Evolutionary conservation across 2,113 vertebrate species (phyloP).

Genomic region (Tapirus terrestris): DNA sequence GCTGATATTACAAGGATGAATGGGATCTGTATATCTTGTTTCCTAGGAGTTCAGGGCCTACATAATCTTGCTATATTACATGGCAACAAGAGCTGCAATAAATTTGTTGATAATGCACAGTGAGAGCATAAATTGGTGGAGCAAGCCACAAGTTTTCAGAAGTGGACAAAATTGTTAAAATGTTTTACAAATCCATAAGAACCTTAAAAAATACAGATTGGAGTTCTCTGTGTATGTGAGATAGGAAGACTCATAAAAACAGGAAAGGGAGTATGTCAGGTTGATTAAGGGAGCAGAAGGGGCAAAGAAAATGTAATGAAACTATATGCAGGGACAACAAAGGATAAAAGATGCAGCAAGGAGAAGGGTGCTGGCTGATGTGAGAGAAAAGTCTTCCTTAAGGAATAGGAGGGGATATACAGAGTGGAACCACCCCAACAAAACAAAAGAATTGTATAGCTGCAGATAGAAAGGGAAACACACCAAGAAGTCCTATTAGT

Average conservation of each 20-base stretch:
- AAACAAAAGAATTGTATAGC: not conserved
- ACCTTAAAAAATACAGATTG: constrained; percentile 5
- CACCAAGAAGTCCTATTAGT: not conserved
- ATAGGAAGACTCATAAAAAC: not conserved
- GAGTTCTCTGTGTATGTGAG: not conserved
- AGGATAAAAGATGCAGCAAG: not conserved
- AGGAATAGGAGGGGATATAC: not conserved
- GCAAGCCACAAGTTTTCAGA: not conserved
- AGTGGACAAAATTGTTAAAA: not conserved
- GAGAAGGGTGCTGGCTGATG: not conserved
- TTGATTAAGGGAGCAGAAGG: not conserved
- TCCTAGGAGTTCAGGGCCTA: not conserved
- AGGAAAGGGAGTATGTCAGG: not conserved
- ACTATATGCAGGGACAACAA: rapidly evolving
- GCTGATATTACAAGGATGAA: not conserved
- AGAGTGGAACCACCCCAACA: not conserved
- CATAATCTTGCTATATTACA: not conserved
- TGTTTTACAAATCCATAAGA: not conserved
- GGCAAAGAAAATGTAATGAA: not conserved
- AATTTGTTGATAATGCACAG: not conserved
- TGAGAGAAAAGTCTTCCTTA: not conserved
- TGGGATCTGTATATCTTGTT: not conserved
- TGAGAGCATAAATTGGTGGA: not conserved
- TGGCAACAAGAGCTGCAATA: rapidly evolving
- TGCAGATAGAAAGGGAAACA: not conserved